A percentile compares a stretch with the other conserved stretches of the same genome.
Conservation (phyloP, 1,140 invertebrate genomes). For the Lordiphosa clarofinis region DNA sequence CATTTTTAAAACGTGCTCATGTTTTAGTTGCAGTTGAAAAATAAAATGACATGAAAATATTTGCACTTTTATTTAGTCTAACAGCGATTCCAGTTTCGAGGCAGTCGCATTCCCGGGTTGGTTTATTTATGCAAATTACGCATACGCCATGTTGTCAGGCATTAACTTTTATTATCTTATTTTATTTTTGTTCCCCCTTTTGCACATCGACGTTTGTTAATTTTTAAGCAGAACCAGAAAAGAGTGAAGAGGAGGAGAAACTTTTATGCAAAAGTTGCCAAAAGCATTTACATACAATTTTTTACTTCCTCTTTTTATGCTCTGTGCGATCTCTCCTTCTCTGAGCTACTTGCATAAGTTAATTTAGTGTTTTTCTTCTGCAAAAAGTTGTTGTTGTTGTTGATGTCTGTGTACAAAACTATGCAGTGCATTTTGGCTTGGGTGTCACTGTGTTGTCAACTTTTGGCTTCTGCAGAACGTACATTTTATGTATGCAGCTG, state of each 20-base stretch:
- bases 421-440: slow-evolving; percentile 16
- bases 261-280: slow-evolving; percentile 40
- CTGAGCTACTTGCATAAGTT: slow-evolving; percentile 69
- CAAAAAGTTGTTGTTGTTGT: slow-evolving; percentile 17
- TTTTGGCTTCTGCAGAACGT: slow-evolving; percentile 31
- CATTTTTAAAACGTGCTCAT: slow-evolving; percentile 18
- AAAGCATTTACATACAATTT: slow-evolving; percentile 56
- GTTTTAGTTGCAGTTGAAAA: slow-evolving; percentile 23
- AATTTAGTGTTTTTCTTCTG: slow-evolving; percentile 69
- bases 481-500: slow-evolving; percentile 68
- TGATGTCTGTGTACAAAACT: slow-evolving; percentile 13
- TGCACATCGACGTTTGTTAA: slow-evolving; percentile 48
- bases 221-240: slow-evolving; percentile 42
- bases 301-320: slow-evolving; percentile 22
- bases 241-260: slow-evolving; percentile 6
- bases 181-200: background rate
- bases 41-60: slow-evolving; percentile 15
- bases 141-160: slow-evolving; percentile 21
- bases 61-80: slow-evolving; percentile 10
- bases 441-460: slow-evolving; percentile 49
- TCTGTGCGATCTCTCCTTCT: slow-evolving; percentile 6
- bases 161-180: background rate
- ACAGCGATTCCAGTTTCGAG: background rate
- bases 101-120: background rate
- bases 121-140: slow-evolving; percentile 3